Evolutionary conservation across 2,888 invertebrate genomes (phyloP).

Genomic region (Stenotaenia linearis): DNA sequence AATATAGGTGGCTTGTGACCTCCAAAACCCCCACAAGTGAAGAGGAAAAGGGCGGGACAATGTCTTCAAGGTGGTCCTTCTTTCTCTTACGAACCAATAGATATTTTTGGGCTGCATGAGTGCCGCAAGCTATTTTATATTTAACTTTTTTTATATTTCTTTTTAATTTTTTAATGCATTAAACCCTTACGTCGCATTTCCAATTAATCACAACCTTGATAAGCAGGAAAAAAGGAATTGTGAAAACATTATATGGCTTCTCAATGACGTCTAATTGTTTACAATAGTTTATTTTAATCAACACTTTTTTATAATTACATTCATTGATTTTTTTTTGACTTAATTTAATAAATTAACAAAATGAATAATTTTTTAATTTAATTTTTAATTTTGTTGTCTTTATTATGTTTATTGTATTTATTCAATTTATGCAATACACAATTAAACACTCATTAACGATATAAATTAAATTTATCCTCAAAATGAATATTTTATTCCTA

Average conservation of each 20-base stretch:
- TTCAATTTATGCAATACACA: no score
- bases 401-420: no score
- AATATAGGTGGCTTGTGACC: not conserved
- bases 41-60: constrained; percentile 4
- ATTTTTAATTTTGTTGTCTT: no score
- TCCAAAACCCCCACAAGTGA: constrained; percentile 7
- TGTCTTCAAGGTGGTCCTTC: not conserved
- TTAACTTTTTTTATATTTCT: not conserved
- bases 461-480: no score
- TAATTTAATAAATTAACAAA: no score
- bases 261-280: no score
- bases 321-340: no score
- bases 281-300: no score
- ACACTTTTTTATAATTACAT: no score
- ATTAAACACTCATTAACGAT: no score
- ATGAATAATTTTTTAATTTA: no score
- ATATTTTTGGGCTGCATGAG: not conserved
- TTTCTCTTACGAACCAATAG: not conserved
- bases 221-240: not conserved
- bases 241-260: not conserved
- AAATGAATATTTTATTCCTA: no score
- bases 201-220: constrained; percentile 9
- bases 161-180: not conserved
- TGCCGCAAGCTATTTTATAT: not conserved
- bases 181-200: not conserved